These are phyloP conservation scores for Cephus sareptanus DNA, from an alignment of 2,888 invertebrate genomes.

Conservation along the genomic window DNA sequence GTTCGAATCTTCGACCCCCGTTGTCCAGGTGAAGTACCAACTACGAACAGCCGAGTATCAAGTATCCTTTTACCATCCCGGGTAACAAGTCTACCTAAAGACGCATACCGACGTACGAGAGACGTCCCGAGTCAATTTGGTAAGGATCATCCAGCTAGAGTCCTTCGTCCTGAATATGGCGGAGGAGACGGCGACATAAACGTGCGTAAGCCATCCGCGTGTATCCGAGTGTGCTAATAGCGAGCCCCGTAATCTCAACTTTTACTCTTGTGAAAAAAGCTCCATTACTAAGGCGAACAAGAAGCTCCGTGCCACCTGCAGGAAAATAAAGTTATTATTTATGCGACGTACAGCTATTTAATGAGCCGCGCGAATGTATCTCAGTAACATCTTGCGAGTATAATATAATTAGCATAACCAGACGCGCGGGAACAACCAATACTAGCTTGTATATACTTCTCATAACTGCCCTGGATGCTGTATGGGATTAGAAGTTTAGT, in stretches of 20 bases:
- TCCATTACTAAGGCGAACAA: constrained; percentile 17
- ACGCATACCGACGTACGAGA: neutral
- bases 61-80: neutral
- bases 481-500: neutral
- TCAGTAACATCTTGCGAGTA: constrained; percentile 37
- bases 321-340: constrained; percentile 53
- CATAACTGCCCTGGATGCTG: neutral
- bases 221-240: neutral
- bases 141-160: neutral
- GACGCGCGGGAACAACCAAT: constrained; percentile 21
- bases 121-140: neutral
- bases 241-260: neutral
- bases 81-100: neutral
- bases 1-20: constrained; percentile 13
- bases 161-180: neutral
- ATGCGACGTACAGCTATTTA: constrained; percentile 42
- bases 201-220: neutral
- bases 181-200: neutral
- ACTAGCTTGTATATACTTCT: neutral
- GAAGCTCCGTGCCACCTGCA: constrained; percentile 19
- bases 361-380: constrained; percentile 36
- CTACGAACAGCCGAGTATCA: neutral
- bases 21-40: neutral
- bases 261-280: constrained; percentile 26
- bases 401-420: constrained; percentile 55